A percentile compares a stretch with the other conserved stretches of the same genome.
These are phyloP conservation scores for Microdon myrmicae DNA, from an alignment of 2,888 invertebrate species.

Conservation along the genomic window DNA sequence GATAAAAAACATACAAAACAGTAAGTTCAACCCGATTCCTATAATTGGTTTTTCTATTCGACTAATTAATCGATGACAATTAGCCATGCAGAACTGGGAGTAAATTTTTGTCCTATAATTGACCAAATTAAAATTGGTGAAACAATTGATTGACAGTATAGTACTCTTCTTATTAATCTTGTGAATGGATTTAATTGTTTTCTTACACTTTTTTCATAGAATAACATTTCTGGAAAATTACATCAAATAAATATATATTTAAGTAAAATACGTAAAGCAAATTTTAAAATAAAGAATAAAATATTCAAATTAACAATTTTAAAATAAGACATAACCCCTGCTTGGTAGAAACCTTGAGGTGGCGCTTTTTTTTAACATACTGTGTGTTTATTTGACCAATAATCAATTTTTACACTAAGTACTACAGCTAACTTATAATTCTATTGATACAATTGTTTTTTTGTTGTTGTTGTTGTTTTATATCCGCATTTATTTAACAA, in stretches of 20 bases:
- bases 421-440: too few relatives aligned
- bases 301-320: background rate
- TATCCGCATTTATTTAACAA: too few relatives aligned
- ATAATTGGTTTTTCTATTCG: too few relatives aligned
- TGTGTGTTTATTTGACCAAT: background rate
- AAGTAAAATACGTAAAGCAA: background rate
- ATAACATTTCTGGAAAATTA: constrained; percentile 36
- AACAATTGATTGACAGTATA: constrained; percentile 19
- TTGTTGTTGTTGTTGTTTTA: too few relatives aligned
- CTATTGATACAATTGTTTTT: too few relatives aligned
- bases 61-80: too few relatives aligned
- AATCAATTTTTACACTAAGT: too few relatives aligned
- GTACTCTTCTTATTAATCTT: constrained; percentile 16
- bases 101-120: constrained; percentile 7
- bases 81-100: background rate
- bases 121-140: constrained; percentile 15
- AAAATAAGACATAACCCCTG: background rate
- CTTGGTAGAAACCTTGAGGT: too few relatives aligned
- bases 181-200: background rate
- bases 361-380: background rate
- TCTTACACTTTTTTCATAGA: constrained; percentile 18
- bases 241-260: constrained; percentile 9
- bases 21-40: too few relatives aligned
- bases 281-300: background rate
- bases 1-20: too few relatives aligned